Percentiles rank a stretch among this genome's conserved stretches.
These are phyloP conservation scores for Molanna angustata DNA, from an alignment of 2,888 invertebrate genomes.

Conservation along the genomic window DNA sequence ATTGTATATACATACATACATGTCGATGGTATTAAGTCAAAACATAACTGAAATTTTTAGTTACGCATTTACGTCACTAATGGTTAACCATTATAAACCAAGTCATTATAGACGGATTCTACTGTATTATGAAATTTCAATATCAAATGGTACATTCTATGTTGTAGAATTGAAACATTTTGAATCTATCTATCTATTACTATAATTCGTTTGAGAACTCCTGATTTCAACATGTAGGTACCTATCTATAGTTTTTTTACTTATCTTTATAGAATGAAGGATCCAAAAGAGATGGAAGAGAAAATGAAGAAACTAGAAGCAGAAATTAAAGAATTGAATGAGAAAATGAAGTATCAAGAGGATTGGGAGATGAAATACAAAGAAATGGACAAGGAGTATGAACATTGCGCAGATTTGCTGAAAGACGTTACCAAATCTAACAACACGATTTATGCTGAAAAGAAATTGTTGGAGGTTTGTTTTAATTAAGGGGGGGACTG, in stretches of 20 bases:
- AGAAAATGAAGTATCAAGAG: conserved; percentile 41
- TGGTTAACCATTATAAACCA: too few species aligned
- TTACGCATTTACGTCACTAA: too few species aligned
- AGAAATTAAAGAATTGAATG: conserved; percentile 40
- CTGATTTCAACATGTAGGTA: background rate
- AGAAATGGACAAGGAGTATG: conserved; percentile 50
- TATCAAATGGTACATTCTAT: too few species aligned
- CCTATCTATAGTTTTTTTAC: background rate
- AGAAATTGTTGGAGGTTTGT: conserved; percentile 42
- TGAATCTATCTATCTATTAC: too few species aligned
- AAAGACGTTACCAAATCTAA: conserved; percentile 44
- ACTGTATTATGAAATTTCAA: too few species aligned
- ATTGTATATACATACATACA: too few species aligned
- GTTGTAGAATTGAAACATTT: too few species aligned
- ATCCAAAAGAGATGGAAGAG: conserved; percentile 35
- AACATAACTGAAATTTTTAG: too few species aligned
- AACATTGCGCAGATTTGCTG: conserved; percentile 45
- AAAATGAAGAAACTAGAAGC: conserved; percentile 42
- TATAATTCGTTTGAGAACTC: too few species aligned
- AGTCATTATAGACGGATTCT: too few species aligned
- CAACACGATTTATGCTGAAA: conserved; percentile 40
- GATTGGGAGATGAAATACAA: conserved; percentile 42
- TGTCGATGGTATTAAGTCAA: too few species aligned
- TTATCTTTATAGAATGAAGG: background rate
- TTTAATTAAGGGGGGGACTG: too few species aligned